phyloP scores from a whole-genome alignment of 2,888 invertebrate species.

The Drosophila quinaria region DNA sequence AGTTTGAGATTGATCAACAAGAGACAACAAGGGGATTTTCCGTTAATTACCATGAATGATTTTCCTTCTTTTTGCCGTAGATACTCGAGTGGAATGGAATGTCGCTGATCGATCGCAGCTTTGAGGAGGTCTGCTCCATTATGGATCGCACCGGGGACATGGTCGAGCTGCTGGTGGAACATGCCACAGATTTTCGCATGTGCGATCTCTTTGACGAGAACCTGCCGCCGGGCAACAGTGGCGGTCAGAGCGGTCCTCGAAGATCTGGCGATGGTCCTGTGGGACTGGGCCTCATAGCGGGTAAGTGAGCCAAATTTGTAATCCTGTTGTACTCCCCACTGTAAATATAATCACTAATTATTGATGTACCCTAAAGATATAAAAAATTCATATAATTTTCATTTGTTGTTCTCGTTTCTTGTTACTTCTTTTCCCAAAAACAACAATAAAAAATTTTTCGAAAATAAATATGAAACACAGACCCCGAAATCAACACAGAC shows the following conservation, averaged over 20 bases:
- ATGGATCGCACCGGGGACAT: conserved; percentile 95
- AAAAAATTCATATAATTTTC: conserved; percentile 66
- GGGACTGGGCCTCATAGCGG: conserved; percentile 85
- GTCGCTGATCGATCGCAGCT: conserved; percentile 95
- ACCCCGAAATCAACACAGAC: conserved; percentile 90
- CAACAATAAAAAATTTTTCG: conserved; percentile 5
- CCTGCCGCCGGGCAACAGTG: conserved; percentile 87
- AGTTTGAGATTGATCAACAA: too few species aligned
- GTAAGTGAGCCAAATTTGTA: conserved; percentile 72
- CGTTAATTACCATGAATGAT: neutral
- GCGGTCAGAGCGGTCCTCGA: conserved; percentile 84
- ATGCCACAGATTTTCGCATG: conserved; percentile 91
- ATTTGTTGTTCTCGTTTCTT: conserved; percentile 77
- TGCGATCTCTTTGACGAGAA: conserved; percentile 90
- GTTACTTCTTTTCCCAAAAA: conserved; percentile 60
- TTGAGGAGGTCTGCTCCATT: conserved; percentile 96
- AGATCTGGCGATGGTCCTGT: conserved; percentile 85
- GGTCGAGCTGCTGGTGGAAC: conserved; percentile 94
- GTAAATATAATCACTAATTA: conserved; percentile 24
- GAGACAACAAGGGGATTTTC: neutral
- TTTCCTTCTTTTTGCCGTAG: conserved; percentile 83
- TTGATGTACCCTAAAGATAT: conserved; percentile 40
- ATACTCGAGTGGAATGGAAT: conserved; percentile 97
- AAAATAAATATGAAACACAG: conserved; percentile 86
- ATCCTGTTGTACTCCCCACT: conserved; percentile 16